These are phyloP conservation scores for Bombylius discolor DNA, from an alignment of 2,888 invertebrate species.

Conservation along the genomic window DNA sequence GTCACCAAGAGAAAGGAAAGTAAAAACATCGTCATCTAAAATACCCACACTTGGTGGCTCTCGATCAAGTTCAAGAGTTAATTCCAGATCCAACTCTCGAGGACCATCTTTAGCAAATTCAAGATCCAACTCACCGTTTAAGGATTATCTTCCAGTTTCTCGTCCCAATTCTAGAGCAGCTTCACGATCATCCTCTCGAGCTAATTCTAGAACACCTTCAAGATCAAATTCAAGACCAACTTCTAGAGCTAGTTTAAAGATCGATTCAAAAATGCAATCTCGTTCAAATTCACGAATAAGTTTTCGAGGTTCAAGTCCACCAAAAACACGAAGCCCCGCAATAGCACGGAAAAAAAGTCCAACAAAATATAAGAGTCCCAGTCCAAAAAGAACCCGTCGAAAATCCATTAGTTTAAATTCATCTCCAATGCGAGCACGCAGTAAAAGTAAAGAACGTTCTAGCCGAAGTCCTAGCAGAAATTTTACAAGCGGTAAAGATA, in stretches of 20 bases:
- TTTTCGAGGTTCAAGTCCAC: not conserved
- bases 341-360: slow-evolving; percentile 17
- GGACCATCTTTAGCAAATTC: slow-evolving; percentile 17
- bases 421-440: slow-evolving; percentile 10
- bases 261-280: slow-evolving; percentile 15
- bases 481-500: not conserved
- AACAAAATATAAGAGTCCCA: slow-evolving; percentile 21
- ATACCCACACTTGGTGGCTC: slow-evolving; percentile 28
- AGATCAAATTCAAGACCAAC: slow-evolving; percentile 19
- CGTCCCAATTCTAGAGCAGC: slow-evolving; percentile 22
- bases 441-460: slow-evolving; percentile 8
- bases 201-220: slow-evolving; percentile 18
- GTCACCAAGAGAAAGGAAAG: slow-evolving; percentile 8
- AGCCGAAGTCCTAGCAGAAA: no score
- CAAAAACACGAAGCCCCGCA: slow-evolving; percentile 7
- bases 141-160: slow-evolving; percentile 18
- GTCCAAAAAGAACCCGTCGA: slow-evolving; percentile 15
- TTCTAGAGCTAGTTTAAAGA: slow-evolving; percentile 18
- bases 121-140: slow-evolving; percentile 19
- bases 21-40: slow-evolving; percentile 23
- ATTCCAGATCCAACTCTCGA: slow-evolving; percentile 12
- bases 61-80: slow-evolving; percentile 12
- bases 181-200: slow-evolving; percentile 23
- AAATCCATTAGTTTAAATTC: slow-evolving; percentile 24
- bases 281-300: slow-evolving; percentile 19